phyloP scores from a whole-genome alignment of 2,888 invertebrate species.

The Drepanosiphum platanoidis region DNA sequence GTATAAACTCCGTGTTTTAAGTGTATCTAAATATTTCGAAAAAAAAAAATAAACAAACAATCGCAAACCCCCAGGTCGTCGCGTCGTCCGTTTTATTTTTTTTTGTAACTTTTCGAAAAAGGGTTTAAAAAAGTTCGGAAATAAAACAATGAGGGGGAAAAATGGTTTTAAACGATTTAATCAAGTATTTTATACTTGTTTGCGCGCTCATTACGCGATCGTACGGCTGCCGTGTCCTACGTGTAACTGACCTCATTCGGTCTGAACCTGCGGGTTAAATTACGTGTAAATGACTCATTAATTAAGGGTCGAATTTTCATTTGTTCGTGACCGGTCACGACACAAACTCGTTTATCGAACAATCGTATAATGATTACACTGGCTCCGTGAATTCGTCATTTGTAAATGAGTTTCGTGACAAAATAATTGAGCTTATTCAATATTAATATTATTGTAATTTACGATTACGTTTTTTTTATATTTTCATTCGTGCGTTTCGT shows the following conservation, averaged over 20 bases:
- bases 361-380: neutral
- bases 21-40: too few relatives aligned
- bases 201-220: neutral
- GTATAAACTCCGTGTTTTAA: too few relatives aligned
- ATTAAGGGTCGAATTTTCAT: conserved; percentile 24
- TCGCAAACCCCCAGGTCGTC: too few relatives aligned
- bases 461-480: too few relatives aligned
- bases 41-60: too few relatives aligned
- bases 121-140: neutral
- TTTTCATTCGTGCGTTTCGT: too few relatives aligned
- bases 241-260: neutral
- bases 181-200: neutral
- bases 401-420: neutral
- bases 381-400: neutral
- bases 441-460: too few relatives aligned
- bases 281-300: conserved; percentile 57
- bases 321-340: conserved; percentile 39
- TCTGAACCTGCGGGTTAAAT: conserved; percentile 24
- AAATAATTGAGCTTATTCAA: neutral
- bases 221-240: neutral
- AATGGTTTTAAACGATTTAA: neutral
- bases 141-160: neutral
- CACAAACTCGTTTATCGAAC: conserved; percentile 51
- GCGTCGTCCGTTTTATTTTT: too few relatives aligned
- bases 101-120: too few relatives aligned